phyloP scores from a whole-genome alignment of 2,113 vertebrate species.

The Vombatus ursinus region DNA sequence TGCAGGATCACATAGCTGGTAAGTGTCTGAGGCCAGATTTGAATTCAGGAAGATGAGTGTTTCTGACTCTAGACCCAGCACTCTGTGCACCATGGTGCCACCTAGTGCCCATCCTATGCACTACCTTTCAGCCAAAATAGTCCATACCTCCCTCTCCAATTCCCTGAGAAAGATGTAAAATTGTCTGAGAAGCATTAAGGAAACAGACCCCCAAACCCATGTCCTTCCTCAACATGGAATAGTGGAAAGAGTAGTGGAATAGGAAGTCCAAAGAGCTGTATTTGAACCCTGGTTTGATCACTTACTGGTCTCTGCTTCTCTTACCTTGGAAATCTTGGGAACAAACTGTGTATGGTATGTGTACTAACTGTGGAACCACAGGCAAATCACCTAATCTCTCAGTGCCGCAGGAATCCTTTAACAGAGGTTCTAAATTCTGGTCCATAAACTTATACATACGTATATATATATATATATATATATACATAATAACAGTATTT shows the following conservation, averaged over 20 bases:
- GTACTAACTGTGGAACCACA: no score
- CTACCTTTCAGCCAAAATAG: slow-evolving; percentile 8
- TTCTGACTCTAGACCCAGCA: background rate
- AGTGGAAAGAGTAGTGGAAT: background rate
- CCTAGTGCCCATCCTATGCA: background rate
- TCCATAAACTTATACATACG: no score
- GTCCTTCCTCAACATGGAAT: background rate
- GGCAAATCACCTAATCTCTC: no score
- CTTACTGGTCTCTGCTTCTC: no score
- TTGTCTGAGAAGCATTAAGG: background rate
- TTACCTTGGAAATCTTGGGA: no score
- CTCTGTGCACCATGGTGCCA: background rate
- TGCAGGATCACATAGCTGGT: no score
- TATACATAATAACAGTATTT: no score
- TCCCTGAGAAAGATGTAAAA: background rate
- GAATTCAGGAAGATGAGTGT: background rate
- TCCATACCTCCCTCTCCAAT: background rate
- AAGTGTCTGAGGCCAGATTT: background rate
- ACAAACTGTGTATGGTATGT: no score
- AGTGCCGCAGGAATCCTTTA: no score
- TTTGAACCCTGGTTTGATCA: background rate
- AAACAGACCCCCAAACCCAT: background rate
- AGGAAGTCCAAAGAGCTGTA: background rate
- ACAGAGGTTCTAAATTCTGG: no score
- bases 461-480: no score